Conservation (phyloP, 2,797 vertebrate species). For the Crocidura indochinensis region DNA sequence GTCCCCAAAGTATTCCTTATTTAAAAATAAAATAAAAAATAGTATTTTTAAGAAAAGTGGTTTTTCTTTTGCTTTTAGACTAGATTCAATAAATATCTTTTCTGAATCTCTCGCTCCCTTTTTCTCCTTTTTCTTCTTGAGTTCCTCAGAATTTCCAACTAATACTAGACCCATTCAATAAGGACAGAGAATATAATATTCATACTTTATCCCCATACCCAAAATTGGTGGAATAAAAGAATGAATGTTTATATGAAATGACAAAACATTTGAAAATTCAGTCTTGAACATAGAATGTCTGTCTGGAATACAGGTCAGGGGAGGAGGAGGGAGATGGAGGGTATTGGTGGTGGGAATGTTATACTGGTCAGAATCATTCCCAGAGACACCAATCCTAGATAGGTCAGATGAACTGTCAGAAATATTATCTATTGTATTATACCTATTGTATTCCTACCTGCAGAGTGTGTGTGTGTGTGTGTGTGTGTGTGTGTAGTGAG, state of each 20-base stretch:
- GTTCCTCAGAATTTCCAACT: conserved; percentile 2
- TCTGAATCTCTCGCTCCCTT: not conserved
- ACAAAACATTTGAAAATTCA: not conserved
- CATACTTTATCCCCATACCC: not conserved
- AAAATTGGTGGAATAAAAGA: not conserved
- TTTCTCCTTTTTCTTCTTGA: not conserved
- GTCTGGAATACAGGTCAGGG: too few relatives aligned
- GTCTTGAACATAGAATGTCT: not conserved
- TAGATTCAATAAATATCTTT: not conserved
- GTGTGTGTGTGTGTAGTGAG: not conserved
- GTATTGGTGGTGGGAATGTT: too few relatives aligned
- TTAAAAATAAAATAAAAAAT: conserved; percentile 29
- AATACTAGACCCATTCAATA: not conserved
- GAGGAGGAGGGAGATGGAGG: too few relatives aligned
- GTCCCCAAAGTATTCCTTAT: not conserved
- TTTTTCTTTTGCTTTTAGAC: not conserved
- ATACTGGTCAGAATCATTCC: not conserved
- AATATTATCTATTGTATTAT: not conserved
- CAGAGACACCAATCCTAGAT: not conserved
- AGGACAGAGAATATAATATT: not conserved
- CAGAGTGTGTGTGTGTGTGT: too few relatives aligned
- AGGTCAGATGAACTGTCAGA: not conserved
- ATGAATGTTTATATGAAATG: not conserved
- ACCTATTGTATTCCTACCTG: too few relatives aligned
- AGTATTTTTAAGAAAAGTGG: too few relatives aligned